Percentiles rank a stretch among this genome's conserved stretches.
These are phyloP conservation scores for Endotricha flammealis DNA, from an alignment of 2,888 invertebrate genomes.

Conservation along the genomic window DNA sequence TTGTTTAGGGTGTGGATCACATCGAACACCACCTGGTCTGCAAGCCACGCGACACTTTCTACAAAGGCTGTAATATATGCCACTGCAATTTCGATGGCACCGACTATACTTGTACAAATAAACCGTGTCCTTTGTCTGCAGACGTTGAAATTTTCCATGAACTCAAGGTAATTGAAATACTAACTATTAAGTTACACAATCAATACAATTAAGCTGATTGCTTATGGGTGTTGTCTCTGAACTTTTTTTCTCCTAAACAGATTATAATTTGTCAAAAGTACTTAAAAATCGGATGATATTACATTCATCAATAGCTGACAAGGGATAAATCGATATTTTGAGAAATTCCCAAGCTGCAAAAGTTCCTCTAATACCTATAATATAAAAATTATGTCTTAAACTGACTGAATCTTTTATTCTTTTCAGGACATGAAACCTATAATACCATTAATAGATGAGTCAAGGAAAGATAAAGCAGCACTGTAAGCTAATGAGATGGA, in stretches of 20 bases:
- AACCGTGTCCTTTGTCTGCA: conserved; percentile 58
- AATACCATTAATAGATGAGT: conserved; percentile 36
- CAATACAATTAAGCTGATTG: no score
- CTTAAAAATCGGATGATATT: no score
- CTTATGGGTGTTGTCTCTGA: no score
- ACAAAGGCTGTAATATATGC: conserved; percentile 66
- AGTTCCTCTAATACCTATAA: no score
- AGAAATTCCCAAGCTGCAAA: no score
- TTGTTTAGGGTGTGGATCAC: conserved; percentile 51
- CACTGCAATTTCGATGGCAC: conserved; percentile 59
- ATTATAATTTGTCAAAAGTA: no score
- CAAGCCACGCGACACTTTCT: conserved; percentile 52
- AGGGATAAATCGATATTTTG: no score
- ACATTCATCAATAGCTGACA: no score
- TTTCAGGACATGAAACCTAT: conserved; percentile 65
- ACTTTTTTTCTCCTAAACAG: no score
- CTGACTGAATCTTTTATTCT: no score
- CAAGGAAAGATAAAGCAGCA: conserved; percentile 10
- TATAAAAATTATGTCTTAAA: no score
- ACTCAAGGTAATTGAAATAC: conserved; percentile 47
- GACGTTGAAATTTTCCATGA: conserved; percentile 66
- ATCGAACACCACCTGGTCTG: conserved; percentile 61
- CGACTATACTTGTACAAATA: conserved; percentile 64
- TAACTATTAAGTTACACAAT: no score
- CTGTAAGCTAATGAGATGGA: neutral